Conservation (phyloP, 1,140 invertebrate species). For the Brevipalpus yothersi region DNA sequence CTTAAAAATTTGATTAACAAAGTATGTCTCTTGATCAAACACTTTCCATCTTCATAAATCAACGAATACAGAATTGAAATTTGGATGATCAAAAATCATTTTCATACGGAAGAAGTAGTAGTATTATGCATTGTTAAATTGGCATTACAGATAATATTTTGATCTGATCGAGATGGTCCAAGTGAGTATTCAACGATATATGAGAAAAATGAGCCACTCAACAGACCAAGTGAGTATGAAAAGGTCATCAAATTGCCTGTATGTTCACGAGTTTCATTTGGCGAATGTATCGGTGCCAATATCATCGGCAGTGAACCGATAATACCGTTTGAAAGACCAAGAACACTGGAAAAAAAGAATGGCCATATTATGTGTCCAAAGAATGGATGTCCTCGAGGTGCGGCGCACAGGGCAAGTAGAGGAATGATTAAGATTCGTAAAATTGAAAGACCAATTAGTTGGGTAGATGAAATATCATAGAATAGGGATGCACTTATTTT, state of each 20-base stretch:
- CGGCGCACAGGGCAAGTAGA: slow-evolving; percentile 46
- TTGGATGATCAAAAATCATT: too few relatives aligned
- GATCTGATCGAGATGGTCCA: slow-evolving; percentile 18
- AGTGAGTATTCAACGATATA: slow-evolving; percentile 50
- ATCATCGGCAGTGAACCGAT: slow-evolving; percentile 76
- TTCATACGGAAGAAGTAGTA: too few relatives aligned
- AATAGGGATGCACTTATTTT: slow-evolving; percentile 54
- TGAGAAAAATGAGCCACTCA: slow-evolving; percentile 49
- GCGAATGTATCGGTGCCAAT: slow-evolving; percentile 51
- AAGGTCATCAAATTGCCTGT: slow-evolving; percentile 76
- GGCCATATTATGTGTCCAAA: slow-evolving; percentile 40
- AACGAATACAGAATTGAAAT: too few relatives aligned
- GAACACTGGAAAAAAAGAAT: slow-evolving; percentile 33
- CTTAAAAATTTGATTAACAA: too few relatives aligned
- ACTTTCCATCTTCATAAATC: too few relatives aligned
- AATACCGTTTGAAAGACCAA: slow-evolving; percentile 61
- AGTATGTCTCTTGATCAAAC: too few relatives aligned
- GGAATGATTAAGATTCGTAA: slow-evolving; percentile 46
- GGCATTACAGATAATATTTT: not conserved
- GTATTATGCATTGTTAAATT: too few relatives aligned
- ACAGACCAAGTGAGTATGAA: slow-evolving; percentile 58
- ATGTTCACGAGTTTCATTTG: slow-evolving; percentile 44
- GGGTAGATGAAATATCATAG: slow-evolving; percentile 47
- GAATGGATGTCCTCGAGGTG: slow-evolving; percentile 39
- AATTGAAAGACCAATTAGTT: slow-evolving; percentile 41